Base-by-base conservation (phyloP, 2,888 invertebrate genomes). In the Herminia tarsipennalis region DNA sequence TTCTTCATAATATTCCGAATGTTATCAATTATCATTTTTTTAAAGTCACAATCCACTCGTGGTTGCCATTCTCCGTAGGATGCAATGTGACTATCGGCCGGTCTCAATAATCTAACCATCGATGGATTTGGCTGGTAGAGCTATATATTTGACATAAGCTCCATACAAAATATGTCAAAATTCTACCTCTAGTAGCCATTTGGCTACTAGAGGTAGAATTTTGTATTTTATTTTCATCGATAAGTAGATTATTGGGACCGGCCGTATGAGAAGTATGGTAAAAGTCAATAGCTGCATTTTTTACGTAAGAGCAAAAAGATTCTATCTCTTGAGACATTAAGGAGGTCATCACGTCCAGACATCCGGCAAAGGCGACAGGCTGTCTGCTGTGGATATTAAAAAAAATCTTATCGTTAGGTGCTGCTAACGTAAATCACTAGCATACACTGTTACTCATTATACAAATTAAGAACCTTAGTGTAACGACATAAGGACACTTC, bases 321-420 rank as follows among this genome's bases (percentile, higher is more conserved):
- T 30, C 27, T 35, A 18, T 24, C 38, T 35, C 29, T 30, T 16
- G 20, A 40, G 38, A 16, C 42, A 37, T 36, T 37, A 46, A 39
- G 12, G 25, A 46, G 43, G 49, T 43, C 29, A 44, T 41, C 28
- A 43, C 46, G 49, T 46, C 41, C 43, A 50, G 44, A 69, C 76
- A 78, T 83, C 83, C 84, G 85, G 75, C 62, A 49, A 36, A 51
- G 85, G 86, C 86, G 86, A 79, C 86, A 78, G 50, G 68, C 84
- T 66, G 86, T 86, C 86, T 86, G 72, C 67, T 38, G 20, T 50
- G 55, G 46, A 42, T 48, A 55, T 39, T 41, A 39, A 65, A 58
- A 77, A 73, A 71, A 67, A 60, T 54, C 28, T 41, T 56, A 66
- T 56, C 56, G 53, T 49, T n/a, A 41, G 35, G 35, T 34, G 43